Evolutionary conservation across 2,888 invertebrate species (phyloP).

Genomic region (Apamea anceps): DNA sequence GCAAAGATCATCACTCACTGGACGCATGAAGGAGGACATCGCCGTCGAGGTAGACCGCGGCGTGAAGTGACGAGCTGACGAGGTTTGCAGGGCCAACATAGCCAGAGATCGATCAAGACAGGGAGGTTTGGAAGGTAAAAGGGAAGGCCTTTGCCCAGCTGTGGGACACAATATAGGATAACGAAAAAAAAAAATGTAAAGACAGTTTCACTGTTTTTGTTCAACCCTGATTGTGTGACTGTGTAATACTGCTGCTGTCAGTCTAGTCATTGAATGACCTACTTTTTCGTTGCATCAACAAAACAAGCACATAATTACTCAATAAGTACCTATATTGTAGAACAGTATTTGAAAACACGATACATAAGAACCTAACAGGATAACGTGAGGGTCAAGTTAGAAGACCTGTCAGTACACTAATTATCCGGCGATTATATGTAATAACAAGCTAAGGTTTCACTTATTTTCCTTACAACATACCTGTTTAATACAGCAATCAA

Average conservation of each 20-base stretch:
- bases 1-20: not conserved
- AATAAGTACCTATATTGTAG: conserved; percentile 6
- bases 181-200: not conserved
- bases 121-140: not conserved
- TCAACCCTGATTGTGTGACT: not conserved
- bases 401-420: conserved; percentile 3
- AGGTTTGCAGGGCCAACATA: not conserved
- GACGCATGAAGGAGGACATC: not conserved
- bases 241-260: not conserved
- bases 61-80: not conserved
- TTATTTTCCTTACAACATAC: conserved; percentile 74
- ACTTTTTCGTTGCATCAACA: not conserved
- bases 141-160: not conserved
- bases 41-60: not conserved
- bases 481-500: conserved; percentile 93
- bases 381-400: conserved; percentile 35
- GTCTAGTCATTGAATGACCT: conserved; percentile 22
- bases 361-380: conserved; percentile 30
- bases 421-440: conserved; percentile 4
- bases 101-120: not conserved
- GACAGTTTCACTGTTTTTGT: not conserved
- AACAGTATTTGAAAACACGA: not conserved
- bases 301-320: conserved; percentile 1
- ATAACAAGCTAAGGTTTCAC: not conserved
- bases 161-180: not conserved